Evolutionary conservation across 1,140 invertebrate species (phyloP), one percentile per base, ranked within the genome.

Genomic region (Drosophila arizonae): DNA sequence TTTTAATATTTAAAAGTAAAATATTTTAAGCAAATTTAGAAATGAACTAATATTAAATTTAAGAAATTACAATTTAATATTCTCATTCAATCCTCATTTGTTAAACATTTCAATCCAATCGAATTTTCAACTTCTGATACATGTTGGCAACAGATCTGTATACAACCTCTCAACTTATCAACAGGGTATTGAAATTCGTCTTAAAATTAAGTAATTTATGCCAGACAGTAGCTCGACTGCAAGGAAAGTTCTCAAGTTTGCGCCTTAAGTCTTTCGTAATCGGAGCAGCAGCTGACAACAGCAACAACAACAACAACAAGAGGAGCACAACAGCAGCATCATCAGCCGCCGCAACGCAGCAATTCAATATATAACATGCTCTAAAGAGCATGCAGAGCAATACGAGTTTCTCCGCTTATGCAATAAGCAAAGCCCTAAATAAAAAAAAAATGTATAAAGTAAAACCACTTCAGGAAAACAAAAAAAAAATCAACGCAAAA

Each of bases 351-450:
- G 52, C 56, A 43, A 48, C 57, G 24, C 54, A 6, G 46, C 68
- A 66, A 71, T 60, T 61, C 61, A 65, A 76, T 84, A 65, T 78
- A 77, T 79, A 77, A 72, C 85, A 87, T 87, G 84, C 79, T 87
- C 84, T 77, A 77, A 79, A 88, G 84, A 79, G 84, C 82, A 88
- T 72, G 51, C 62, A 63, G 24, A 76, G 82, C 79, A 77, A 84
- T 77, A 85, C 76, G 77, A 87, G 84, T 87, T 87, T 87, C 84
- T 75, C 84, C 80, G 84, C 84, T 87, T 87, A 87, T 80, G 84
- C 84, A 87, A 87, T 87, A 81, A 76, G 82, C 78, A 63, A 73
- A 82, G 84, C 84, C 84, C 85, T 87, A 79, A 80, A 87, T 87
- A 82, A 79, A 87, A 86, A 86, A 81, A 39, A 36, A 9, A 36